Conservation (phyloP, 2,113 vertebrate species). For the Atlantisia rogersi region DNA sequence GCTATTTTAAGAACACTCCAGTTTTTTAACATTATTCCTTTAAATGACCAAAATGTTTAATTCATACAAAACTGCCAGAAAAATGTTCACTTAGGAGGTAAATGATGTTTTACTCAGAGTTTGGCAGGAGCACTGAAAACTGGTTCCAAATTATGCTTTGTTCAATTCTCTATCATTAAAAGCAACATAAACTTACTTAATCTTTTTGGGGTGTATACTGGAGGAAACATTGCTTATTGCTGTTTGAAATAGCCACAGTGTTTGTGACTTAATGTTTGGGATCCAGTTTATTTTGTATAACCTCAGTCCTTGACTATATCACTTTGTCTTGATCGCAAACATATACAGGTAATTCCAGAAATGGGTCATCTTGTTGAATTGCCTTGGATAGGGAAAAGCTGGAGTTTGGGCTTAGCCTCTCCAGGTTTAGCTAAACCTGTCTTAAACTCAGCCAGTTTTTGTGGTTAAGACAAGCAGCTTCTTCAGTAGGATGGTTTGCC, state of each 20-base stretch:
- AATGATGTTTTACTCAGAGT: constrained; percentile 54
- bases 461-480: neutral
- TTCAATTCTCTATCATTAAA: constrained; percentile 45
- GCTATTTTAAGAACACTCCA: constrained; percentile 62
- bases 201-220: constrained; percentile 9
- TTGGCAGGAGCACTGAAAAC: constrained; percentile 50
- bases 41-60: constrained; percentile 67
- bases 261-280: neutral
- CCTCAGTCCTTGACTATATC: neutral
- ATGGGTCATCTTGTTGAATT: neutral
- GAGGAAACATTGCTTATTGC: neutral
- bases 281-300: neutral
- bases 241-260: neutral
- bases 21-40: constrained; percentile 61
- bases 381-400: neutral
- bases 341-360: neutral
- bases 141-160: constrained; percentile 61
- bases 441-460: neutral
- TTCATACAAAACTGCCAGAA: constrained; percentile 59
- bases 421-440: neutral
- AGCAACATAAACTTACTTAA: constrained; percentile 28
- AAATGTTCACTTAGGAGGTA: constrained; percentile 64
- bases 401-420: neutral
- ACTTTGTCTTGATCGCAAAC: neutral
- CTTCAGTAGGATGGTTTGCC: neutral